These are phyloP conservation scores for Dyspetes luteomarginatus DNA, from an alignment of 2,888 invertebrate species.

Conservation along the genomic window DNA sequence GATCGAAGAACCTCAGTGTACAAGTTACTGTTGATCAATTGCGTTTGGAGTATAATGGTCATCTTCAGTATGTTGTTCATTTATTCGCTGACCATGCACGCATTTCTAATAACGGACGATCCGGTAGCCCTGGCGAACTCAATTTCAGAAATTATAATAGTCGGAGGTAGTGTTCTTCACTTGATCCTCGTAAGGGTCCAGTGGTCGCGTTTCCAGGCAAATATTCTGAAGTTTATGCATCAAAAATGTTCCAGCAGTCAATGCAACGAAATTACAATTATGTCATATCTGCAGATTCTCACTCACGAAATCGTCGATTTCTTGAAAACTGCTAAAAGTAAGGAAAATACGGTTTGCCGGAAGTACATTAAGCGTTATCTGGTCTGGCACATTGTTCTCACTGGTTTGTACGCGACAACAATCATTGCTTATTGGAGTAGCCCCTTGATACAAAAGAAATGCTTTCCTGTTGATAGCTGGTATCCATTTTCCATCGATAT, in stretches of 20 bases:
- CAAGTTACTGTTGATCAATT: constrained; percentile 60
- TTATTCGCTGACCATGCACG: constrained; percentile 45
- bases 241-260: not conserved
- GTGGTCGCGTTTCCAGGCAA: constrained; percentile 56
- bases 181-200: constrained; percentile 39
- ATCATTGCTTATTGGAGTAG: constrained; percentile 65
- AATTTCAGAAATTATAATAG: not conserved
- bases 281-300: constrained; percentile 52
- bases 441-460: constrained; percentile 68
- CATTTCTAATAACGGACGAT: not conserved
- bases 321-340: constrained; percentile 17
- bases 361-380: constrained; percentile 71
- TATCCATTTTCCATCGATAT: constrained; percentile 74
- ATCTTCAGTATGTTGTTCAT: constrained; percentile 63
- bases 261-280: not conserved
- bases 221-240: not conserved
- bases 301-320: constrained; percentile 55
- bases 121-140: not conserved
- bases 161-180: constrained; percentile 31
- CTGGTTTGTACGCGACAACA: constrained; percentile 47
- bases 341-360: constrained; percentile 63
- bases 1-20: constrained; percentile 45
- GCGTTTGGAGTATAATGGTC: constrained; percentile 58
- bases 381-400: constrained; percentile 65
- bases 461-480: constrained; percentile 71